Base-by-base conservation (phyloP, 2,888 invertebrate genomes). In the Drosophila flavopinicola region DNA sequence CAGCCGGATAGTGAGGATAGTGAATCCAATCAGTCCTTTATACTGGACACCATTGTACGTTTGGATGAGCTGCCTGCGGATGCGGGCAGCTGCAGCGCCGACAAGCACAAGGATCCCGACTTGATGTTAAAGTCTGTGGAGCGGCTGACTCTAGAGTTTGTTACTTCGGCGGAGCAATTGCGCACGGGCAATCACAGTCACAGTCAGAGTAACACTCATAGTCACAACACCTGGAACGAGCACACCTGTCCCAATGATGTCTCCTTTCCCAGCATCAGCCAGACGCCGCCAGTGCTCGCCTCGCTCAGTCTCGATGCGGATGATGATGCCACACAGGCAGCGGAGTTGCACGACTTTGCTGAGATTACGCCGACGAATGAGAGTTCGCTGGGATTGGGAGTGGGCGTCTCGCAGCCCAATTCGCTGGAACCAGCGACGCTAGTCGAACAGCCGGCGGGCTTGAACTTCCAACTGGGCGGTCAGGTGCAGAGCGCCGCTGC, bases 181-280 rank as follows among this genome's bases (percentile, higher is more conserved):
- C 92, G 93, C 1, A 91, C 85, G 6, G 59, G 61, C 7, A 68
- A 51, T 47, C 51, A 57, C 39, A 79, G 33, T 83, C 87, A 65
- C 20, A 60, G 32, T 15, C 29, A 65, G 3, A 77, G 54, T 17
- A 53, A 59, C 11, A 72, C 27, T 5, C 44, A 59, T 1, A 67
- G 52, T 11, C 41, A 70, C 66, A 95, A 95, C 87, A 96, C 95
- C 0, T 96, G 96, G 96, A 95, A 95, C 84, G 96, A 96, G 53
- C 95, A 95, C 88, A 94, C 95, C 0, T 94, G 94, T 48, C 95
- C 95, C 0, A 95, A 95, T 88, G 95, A 96, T 88, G 92, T 95
- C 27, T 95, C 96, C 0, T 96, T 96, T 89, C 96, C 96, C 0
- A 96, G 95, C 45, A 94, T 96, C 52, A 96, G 96, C 73, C 94